Conservation (phyloP, 1,140 invertebrate genomes). For the Heterodera carotae region DNA sequence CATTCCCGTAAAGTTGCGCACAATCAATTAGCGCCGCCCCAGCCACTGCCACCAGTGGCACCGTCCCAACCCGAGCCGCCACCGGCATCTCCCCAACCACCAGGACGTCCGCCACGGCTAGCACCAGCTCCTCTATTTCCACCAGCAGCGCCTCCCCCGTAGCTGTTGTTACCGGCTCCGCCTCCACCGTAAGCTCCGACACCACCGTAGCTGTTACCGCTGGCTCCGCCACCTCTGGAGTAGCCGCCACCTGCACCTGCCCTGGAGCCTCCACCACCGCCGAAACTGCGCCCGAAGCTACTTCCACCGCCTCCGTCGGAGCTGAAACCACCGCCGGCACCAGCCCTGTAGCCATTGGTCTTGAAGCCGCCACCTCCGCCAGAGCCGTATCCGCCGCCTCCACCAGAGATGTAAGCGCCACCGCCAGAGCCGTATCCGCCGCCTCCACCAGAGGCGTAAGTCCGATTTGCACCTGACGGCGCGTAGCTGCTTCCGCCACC, state of each 20-base stretch:
- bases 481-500: constrained; percentile 2
- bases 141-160: no score
- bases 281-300: background rate
- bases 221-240: background rate
- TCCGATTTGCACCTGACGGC: background rate
- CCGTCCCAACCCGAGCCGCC: background rate
- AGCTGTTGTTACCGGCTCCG: no score
- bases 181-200: background rate
- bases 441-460: background rate
- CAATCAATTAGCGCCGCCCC: background rate
- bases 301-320: no score
- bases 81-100: background rate
- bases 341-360: no score
- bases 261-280: background rate
- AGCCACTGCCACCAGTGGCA: no score
- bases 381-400: background rate
- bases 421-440: background rate
- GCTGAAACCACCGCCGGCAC: no score
- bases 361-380: background rate
- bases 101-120: no score
- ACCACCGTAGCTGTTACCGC: background rate
- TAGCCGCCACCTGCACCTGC: background rate
- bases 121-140: no score
- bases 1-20: background rate
- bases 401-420: constrained; percentile 3